Base-by-base conservation (phyloP, 2,113 vertebrate species). In the Podilymbus podiceps region DNA sequence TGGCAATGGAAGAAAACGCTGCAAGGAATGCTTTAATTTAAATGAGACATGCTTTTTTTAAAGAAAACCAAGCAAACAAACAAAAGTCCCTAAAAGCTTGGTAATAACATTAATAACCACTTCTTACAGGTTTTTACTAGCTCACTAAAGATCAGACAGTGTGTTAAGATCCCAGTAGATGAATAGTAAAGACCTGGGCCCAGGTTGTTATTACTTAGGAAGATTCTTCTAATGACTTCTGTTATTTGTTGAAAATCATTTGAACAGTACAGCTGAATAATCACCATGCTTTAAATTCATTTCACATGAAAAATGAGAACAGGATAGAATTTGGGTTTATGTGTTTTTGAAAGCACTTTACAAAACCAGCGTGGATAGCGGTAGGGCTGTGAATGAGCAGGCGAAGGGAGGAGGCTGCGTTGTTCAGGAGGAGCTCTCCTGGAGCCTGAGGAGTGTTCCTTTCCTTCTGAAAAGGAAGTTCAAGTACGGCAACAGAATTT, bases 191-290 rank as follows among this genome's bases (percentile, higher is more conserved):
- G n/a, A 85, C 56, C 38, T 53, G 46, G n/a, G 66, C 40, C 30
- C 44, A 40, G 85, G 91, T 84, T 94, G 58, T 92, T 91, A 82
- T 71, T 95, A 83, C 94, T 96, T 84, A 46, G 12, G 76, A 96
- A 77, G 84, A 95, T 77, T 76, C 73, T 96, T 94, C 82, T 96
- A 95, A 95, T 96, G 94, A 93, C 92, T 95, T 97, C 74, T 95
- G 78, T 92, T 97, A 94, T 96, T 98, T 97, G 88, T 95, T 95
- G 91, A 93, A 97, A 98, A 96, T 84, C 83, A 44, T 96, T 96
- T 97, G 38, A 8, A 93, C 95, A 93, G 80, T 94, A 85, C 49
- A 86, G 91, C 95, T 94, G 80, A 94, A 69, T 92, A 86, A 96
- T 88, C 92, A 91, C 90, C n/a, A 27, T 94, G 88, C 73, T 96